These are phyloP conservation scores for Rhincodon typus DNA, from an alignment of 2,797 vertebrate genomes.

Conservation along the genomic window DNA sequence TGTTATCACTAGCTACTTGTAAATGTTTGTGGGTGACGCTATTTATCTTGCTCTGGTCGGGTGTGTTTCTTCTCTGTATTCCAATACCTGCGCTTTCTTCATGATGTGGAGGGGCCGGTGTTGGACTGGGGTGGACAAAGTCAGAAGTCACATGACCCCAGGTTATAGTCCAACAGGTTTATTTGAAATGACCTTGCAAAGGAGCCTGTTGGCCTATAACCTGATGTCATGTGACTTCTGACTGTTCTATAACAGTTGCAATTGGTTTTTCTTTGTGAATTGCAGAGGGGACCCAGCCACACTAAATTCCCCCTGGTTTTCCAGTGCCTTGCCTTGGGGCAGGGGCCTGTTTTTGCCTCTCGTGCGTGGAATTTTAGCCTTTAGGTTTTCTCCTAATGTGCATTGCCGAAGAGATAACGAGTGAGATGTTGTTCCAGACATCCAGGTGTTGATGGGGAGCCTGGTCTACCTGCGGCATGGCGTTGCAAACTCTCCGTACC, in stretches of 20 bases:
- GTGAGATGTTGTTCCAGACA: conserved; percentile 57
- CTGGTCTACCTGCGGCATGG: conserved; percentile 80
- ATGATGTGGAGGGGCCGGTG: too few relatives aligned
- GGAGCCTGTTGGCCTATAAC: too few relatives aligned
- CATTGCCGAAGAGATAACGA: not conserved
- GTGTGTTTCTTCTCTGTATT: not conserved
- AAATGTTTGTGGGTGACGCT: not conserved
- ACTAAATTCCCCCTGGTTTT: not conserved
- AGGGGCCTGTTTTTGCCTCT: not conserved
- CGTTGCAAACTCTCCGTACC: conserved; percentile 81
- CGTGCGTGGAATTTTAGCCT: not conserved
- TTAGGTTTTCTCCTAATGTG: not conserved
- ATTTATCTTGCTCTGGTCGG: not conserved
- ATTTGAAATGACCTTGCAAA: too few relatives aligned
- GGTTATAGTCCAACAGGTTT: too few relatives aligned
- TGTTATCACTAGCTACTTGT: not conserved
- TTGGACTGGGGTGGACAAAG: too few relatives aligned
- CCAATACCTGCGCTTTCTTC: not conserved
- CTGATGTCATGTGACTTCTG: too few relatives aligned
- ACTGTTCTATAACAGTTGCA: not conserved
- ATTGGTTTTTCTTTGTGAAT: not conserved
- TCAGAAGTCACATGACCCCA: too few relatives aligned
- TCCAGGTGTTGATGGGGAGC: conserved; percentile 88
- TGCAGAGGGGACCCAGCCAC: not conserved
- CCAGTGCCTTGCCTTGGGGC: not conserved